Evolutionary conservation across 2,888 invertebrate genomes (phyloP), one percentile per base, ranked within the genome.

Genomic region (Achlya flavicornis): DNA sequence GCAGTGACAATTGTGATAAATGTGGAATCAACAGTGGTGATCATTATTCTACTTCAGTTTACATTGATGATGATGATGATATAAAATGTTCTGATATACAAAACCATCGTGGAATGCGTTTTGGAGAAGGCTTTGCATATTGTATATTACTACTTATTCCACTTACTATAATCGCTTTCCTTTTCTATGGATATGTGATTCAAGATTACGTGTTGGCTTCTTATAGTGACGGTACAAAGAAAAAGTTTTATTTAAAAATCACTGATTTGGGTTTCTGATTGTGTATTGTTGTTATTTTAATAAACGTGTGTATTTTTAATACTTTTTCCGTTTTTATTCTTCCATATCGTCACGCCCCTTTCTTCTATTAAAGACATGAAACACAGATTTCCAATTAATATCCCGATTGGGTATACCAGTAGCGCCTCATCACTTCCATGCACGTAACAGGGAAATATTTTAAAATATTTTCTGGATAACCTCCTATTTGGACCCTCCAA

Each of bases 251-350:
- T 62, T 66, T 86, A 3, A 80, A 77, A 67, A 73, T 86, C 4
- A 78, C 88, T 12, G 91, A 90, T 75, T 83, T 91, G 66, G 90
- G 91, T 32, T 90, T 90, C 78, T 90, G 70, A 84, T 73, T 11
- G 11, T 64, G 32, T 58, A 33, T 66, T 43, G 63, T 58, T 65
- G 46, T 66, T 53, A 33, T 53, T 63, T 58, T 65, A 71, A 66
- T 71, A 72, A 71, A 64, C 32, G 68, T 65, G 66, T 64, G 41
- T 41, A 43, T 53, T 65, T 63, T 57, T 62, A 4, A 61, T 19
- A n/a, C 35, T 46, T 48, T 19, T 57, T 57, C 12, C 3, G 19
- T 6, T 7, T 57, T 41, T 12, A 3, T 38, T 38, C 38, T 10
- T 10, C 10, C 10, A 38, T 12, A 41, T 12, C 12, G 4, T 12